Base-by-base conservation (phyloP, 1,140 invertebrate genomes). In the Cydia pomonella region DNA sequence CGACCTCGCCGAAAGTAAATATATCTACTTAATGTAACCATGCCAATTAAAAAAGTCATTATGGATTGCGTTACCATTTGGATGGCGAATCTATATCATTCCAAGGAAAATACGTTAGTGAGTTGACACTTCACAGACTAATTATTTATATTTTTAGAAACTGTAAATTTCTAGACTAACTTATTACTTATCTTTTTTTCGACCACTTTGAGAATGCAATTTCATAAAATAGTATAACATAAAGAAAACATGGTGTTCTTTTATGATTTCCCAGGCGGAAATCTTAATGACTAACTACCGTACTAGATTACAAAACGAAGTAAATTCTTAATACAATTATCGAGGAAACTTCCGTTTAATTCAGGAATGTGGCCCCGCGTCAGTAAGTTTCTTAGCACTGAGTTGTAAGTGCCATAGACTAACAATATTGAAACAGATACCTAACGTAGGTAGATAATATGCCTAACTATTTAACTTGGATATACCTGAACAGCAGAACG, bases 161-260 rank as follows among this genome's bases (percentile, higher is more conserved):
- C 16, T 50, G 47, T 50, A 50, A 76, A 78, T 83, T 84, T 82
- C 80, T 82, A 73, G 75, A 79, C 13, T 38, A 38, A 9, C 33
- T 33, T 27, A 38, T 41, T 44, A 44, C 4, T 16, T 44, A 13
- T 3, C 41, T 76, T 59, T 73, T 76, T 78, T 78, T 53, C 47
- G n/a, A 18, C 47, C 16, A 50, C 6, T n/a, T n/a, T 2, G 16
- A 18, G n/a, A 50, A 18, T 50, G n/a, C n/a, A 47, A 16, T 18
- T 50, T 18, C n/a, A 18, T 44, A 44, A 3, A 44, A 16, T 44
- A 44, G 33, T 38, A 38, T 10, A 29, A 29, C 3, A 29, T 38
- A 38, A 38, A 38, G 33, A 38, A 10, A 38, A 9, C 33, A 10
- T 38, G 33, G 33, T 38, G 33, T 9, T 38, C 7, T 44, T 16